Evolutionary conservation across 2,113 vertebrate species (phyloP), one percentile per base, ranked within the genome.

Genomic region (Sorex araneus): DNA sequence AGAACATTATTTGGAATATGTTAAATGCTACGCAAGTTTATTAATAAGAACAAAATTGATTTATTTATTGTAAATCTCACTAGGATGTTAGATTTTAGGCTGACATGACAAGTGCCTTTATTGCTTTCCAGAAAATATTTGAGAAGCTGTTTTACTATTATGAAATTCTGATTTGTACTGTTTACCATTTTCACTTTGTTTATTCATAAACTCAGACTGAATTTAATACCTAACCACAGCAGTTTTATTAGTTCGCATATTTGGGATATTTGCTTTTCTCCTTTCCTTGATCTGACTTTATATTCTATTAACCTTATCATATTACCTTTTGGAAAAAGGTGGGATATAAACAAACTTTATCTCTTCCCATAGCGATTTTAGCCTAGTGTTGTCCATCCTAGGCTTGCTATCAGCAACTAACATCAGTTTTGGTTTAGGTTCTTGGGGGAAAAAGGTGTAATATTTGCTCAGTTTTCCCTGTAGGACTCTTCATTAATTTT

Each of bases 111-210:
- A 40, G 85, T 36, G 84, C n/a, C 54, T 70, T 93, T 92, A 87
- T 67, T 84, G 70, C 32, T 91, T 84, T 47, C 80, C 54, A 80
- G 34, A 40, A 84, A 94, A 73, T 32, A 45, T 47, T 95, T 69
- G 47, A 91, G 43, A 82, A 89, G 6, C 54, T 85, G n/a, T 75
- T 34, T 15, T 73, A 66, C 12, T 70, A 77, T 27, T 1, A 12
- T 66, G 50, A 94, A 87, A 78, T n/a, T 76, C 6, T 78, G 69
- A 88, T 76, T 86, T 76, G 43, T 30, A 45, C 19, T 77, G 43
- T 89, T 92, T 80, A 47, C 32, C 43, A 40, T 77, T 92, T 91
- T 94, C 84, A 43, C n/a, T 21, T 34, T 91, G 77, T 28, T 95
- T 85, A 32, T 78, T 36, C 78, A 19, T 84, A 80, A 93, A 32